These are phyloP conservation scores for Drosophila pachea DNA, from an alignment of 1,140 invertebrate species.

Conservation along the genomic window DNA sequence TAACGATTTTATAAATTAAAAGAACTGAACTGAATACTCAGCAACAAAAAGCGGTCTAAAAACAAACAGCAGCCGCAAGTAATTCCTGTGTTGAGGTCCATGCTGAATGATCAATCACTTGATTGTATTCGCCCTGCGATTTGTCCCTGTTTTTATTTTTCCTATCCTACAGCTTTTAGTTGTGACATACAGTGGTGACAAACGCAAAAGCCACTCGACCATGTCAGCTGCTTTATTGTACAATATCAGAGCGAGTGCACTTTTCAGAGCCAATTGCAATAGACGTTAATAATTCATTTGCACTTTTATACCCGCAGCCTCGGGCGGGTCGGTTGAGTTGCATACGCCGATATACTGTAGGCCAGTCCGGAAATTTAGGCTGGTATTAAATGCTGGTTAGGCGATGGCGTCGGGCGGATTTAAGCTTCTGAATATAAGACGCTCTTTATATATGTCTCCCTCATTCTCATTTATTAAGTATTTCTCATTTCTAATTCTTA, in stretches of 20 bases:
- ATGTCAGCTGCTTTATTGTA: constrained; percentile 1
- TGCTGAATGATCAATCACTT: constrained; percentile 72
- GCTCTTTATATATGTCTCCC: too few species aligned
- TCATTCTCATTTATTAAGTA: too few species aligned
- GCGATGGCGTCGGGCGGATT: too few species aligned
- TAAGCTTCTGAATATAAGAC: too few species aligned
- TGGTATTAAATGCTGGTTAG: too few species aligned
- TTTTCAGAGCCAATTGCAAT: constrained; percentile 68
- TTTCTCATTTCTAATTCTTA: too few species aligned
- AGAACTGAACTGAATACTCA: constrained; percentile 68
- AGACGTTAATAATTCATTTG: constrained; percentile 69
- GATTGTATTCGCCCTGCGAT: constrained; percentile 3
- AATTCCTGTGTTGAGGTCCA: constrained; percentile 55
- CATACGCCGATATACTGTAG: too few species aligned
- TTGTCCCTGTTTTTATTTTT: constrained; percentile 22
- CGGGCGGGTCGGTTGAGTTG: background rate
- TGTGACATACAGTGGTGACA: constrained; percentile 18
- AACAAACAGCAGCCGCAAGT: constrained; percentile 57
- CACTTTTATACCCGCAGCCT: constrained; percentile 46
- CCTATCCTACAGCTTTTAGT: background rate
- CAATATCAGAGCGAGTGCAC: constrained; percentile 25
- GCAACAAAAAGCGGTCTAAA: constrained; percentile 26
- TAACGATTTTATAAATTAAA: constrained; percentile 75
- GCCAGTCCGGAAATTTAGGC: too few species aligned
- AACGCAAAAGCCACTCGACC: constrained; percentile 24